Base-by-base conservation (phyloP, 92 coral and sea anemone species). In the Phenganax marumi region DNA sequence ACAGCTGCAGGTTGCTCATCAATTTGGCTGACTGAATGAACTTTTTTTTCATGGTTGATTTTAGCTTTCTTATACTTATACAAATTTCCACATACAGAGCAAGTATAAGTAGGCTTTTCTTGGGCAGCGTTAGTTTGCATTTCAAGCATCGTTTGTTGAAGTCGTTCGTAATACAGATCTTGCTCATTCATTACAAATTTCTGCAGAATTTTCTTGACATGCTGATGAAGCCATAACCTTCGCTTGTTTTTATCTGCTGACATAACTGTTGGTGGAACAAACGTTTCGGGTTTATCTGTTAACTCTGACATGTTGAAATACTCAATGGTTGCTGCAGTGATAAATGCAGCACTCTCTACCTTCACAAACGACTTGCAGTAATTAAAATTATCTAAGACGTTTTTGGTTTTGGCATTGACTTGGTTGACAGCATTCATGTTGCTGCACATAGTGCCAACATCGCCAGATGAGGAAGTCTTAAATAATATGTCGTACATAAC, bases 311-410 rank as follows among this genome's bases (percentile, higher is more conserved):
- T 79, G 6, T 76, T 79, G 52, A 90, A 90, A 73, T 90, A 72
- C 53, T 52, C 65, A 86, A 90, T 50, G 12, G 85, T 64, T 60
- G 91, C 93, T 24, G 91, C 86, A 10, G 81, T 84, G 50, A 90
- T 71, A n/a, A 79, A 70, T 6, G 90, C 92, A 73, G 85, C 90
- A 12, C 87, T 90, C 68, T 90, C 89, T 0, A 84, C 50, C 54
- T 87, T 84, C 22, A 80, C 87, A 79, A 65, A 90, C 23, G 88
- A 90, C 81, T 90, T 90, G 63, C 88, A 88, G 23, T 73, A 50
- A 52, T 91, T 91, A 52, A 91, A 91, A 81, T 91, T 91, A 77
- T 91, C 90, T n/a, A 85, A 66, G 8, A 91, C 90, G 69, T 91
- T 91, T n/a, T 62, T 76, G 9, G 93, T 90, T 58, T 85, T 90